Evolutionary conservation across 2,797 vertebrate genomes (phyloP).

Genomic region (Monodelphis domestica): DNA sequence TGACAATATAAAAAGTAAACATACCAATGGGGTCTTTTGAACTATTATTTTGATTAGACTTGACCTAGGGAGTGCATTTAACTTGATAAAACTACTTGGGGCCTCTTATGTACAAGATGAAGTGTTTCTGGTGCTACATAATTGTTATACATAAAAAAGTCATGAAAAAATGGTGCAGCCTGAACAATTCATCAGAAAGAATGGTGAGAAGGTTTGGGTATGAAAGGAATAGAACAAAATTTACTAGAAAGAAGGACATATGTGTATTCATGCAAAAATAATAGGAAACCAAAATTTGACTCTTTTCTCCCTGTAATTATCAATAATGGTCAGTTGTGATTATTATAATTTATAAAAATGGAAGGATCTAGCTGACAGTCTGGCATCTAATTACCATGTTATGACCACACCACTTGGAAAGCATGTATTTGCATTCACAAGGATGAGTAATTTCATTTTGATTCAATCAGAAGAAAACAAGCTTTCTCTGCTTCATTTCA

Average conservation of each 20-base stretch:
- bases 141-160: background rate
- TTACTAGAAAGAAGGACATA: background rate
- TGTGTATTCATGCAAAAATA: conserved; percentile 32
- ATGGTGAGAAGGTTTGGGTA: background rate
- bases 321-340: conserved; percentile 70
- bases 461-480: conserved; percentile 66
- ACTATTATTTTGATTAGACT: no score
- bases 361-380: conserved; percentile 50
- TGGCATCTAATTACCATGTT: conserved; percentile 65
- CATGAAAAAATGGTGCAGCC: background rate
- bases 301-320: conserved; percentile 60
- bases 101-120: background rate
- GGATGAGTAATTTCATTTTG: conserved; percentile 63
- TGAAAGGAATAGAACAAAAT: conserved; percentile 8
- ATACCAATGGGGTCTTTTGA: background rate
- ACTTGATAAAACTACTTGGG: background rate
- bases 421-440: conserved; percentile 66
- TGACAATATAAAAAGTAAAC: background rate
- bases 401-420: conserved; percentile 73
- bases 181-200: background rate
- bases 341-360: conserved; percentile 75
- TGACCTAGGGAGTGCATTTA: background rate
- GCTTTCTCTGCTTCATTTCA: conserved; percentile 57
- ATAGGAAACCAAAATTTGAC: conserved; percentile 62
- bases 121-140: background rate